Evolutionary conservation across 2,113 vertebrate genomes (phyloP).

Genomic region (Nibea albiflora): DNA sequence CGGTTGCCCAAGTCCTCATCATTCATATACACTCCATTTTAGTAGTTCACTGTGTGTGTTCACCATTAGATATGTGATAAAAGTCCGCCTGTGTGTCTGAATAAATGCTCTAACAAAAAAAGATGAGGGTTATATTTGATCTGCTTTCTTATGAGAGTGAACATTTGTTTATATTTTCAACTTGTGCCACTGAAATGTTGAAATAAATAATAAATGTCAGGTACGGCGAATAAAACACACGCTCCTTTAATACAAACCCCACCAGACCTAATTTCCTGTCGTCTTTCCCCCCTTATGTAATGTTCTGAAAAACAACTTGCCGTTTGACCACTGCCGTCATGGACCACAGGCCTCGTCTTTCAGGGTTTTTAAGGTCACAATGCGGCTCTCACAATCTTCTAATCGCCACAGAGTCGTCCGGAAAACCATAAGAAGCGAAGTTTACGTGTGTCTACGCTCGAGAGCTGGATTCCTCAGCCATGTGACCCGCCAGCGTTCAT

Average conservation of each 20-base stretch:
- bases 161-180: not conserved
- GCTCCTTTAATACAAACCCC: not conserved
- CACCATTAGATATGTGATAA: not conserved
- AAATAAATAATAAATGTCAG: not conserved
- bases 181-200: not conserved
- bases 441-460: not conserved
- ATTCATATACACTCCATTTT: not conserved
- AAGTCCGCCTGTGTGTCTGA: not conserved
- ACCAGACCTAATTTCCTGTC: conserved; percentile 4
- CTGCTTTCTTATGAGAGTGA: not conserved
- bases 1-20: not conserved
- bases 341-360: not conserved
- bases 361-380: not conserved
- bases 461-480: conserved; percentile 65
- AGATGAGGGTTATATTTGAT: not conserved
- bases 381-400: not conserved
- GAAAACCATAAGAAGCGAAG: not conserved
- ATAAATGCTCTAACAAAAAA: not conserved
- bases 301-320: not conserved
- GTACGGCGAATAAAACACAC: not conserved
- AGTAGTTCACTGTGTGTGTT: not conserved
- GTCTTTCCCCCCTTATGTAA: not conserved
- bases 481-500: conserved; percentile 71
- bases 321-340: not conserved
- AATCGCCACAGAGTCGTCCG: not conserved